Evolutionary conservation across 2,888 invertebrate genomes (phyloP), one percentile per base, ranked within the genome.

Genomic region (Galerucella calmariensis): DNA sequence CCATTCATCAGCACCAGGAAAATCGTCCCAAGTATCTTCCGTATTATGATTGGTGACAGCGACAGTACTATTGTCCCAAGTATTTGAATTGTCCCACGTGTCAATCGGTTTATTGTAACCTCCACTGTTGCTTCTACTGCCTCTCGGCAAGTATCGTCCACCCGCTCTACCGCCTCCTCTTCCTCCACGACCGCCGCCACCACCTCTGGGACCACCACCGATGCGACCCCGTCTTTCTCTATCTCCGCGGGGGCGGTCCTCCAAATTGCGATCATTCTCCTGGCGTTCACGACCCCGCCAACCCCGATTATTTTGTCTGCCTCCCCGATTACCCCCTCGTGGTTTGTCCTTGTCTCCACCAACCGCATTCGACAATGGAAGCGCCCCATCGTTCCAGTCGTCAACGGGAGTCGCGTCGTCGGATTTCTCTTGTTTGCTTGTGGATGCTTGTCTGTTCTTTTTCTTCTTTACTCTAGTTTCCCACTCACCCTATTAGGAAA

Each of bases 391-490:
- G 67, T 88, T 86, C 84, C 84, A 83, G 56, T 85, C 83, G 69
- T 85, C 83, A 51, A 71, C 74, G n/a, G 76, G 69, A 20, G 72
- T 78, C 35, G 74, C 80, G 16, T 82, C 80, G 11, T 79, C 77
- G 14, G 77, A 74, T 75, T 84, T 81, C 10, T 85, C 84, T 69
- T 82, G 82, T 75, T 84, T 82, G 89, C 90, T 82, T 16, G 80
- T 76, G 6, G 84, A 82, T 1, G 93, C 92, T 83, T 92, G 90
- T 85, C 93, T 94, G 89, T 95, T 96, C 90, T 95, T 95, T 90
- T 96, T 96, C 89, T 95, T 95, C 79, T 95, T 94, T 72, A 84
- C 86, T 56, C 90, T 92, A 75, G 93, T 94, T 85, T 94, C 95
- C 95, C 96, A 96, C 85, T 95, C 94, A 83, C 94, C 92, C 92